Conservation (phyloP, 2,797 vertebrate genomes). For the Enteromius radiatus region DNA sequence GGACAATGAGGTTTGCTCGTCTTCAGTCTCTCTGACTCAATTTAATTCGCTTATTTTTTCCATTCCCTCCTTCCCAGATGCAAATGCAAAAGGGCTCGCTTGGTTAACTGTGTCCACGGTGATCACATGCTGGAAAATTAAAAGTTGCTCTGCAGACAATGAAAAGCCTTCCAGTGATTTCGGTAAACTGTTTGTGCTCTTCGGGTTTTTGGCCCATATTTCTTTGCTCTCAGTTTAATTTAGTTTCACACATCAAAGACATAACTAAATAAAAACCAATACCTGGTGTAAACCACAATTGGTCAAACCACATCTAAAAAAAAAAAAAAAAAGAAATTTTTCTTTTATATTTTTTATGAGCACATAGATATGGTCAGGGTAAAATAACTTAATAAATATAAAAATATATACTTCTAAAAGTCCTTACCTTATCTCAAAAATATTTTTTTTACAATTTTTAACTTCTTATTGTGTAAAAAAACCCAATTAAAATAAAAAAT, state of each 20-base stretch:
- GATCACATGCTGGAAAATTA: conserved; percentile 67
- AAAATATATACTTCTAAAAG: neutral
- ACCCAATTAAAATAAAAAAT: too few relatives aligned
- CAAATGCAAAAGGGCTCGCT: conserved; percentile 65
- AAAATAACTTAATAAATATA: neutral
- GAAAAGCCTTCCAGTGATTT: conserved; percentile 50
- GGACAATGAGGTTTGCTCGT: conserved; percentile 72
- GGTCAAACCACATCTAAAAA: conserved; percentile 3
- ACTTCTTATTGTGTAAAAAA: neutral
- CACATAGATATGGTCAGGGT: neutral
- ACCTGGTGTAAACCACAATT: neutral
- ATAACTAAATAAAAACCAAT: conserved; percentile 5
- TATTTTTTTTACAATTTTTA: neutral
- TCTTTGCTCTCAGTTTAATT: conserved; percentile 38
- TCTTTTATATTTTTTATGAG: neutral
- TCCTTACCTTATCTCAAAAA: neutral
- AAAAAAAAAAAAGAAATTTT: neutral
- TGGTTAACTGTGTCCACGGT: conserved; percentile 71
- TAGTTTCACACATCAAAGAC: conserved; percentile 36
- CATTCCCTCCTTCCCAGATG: conserved; percentile 60
- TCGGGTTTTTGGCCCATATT: conserved; percentile 43
- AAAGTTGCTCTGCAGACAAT: conserved; percentile 67
- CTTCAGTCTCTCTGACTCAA: conserved; percentile 75
- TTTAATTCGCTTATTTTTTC: conserved; percentile 75
- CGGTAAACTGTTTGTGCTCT: conserved; percentile 43